These are phyloP conservation scores for Callinectes sapidus DNA, from an alignment of 2,888 invertebrate genomes.

Conservation along the genomic window DNA sequence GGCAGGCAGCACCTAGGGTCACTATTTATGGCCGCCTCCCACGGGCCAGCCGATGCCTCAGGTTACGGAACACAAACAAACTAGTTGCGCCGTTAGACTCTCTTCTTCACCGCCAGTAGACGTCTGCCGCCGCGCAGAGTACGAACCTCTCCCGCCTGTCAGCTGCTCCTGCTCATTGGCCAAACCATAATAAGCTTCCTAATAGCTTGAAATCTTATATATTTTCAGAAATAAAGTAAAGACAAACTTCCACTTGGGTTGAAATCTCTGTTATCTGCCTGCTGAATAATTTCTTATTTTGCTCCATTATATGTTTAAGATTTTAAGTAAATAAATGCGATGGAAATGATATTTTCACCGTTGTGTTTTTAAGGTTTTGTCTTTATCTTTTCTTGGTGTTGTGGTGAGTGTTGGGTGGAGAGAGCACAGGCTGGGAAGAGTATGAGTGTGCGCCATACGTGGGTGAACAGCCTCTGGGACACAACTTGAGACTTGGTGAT, in stretches of 20 bases:
- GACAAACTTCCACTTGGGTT: neutral
- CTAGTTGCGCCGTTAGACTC: conserved; percentile 31
- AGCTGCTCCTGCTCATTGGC: neutral
- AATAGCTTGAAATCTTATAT: neutral
- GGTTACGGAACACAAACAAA: conserved; percentile 42
- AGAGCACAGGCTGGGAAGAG: neutral
- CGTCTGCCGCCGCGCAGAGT: neutral
- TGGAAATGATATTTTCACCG: neutral
- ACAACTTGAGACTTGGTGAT: neutral
- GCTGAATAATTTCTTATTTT: neutral
- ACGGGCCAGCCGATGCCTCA: conserved; percentile 27
- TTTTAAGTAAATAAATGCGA: neutral
- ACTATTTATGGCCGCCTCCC: conserved; percentile 20
- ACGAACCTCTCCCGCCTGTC: conserved; percentile 24
- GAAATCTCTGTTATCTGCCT: neutral
- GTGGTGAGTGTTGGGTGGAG: neutral
- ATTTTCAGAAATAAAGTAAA: neutral
- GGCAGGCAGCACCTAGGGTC: neutral
- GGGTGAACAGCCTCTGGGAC: neutral
- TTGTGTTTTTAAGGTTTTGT: neutral
- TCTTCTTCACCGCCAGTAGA: conserved; percentile 26
- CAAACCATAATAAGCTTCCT: neutral
- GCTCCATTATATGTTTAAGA: neutral
- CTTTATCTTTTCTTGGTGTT: neutral
- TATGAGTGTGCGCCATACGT: neutral